Conservation (phyloP, 2,113 vertebrate species). For the Siniperca chuatsi region DNA sequence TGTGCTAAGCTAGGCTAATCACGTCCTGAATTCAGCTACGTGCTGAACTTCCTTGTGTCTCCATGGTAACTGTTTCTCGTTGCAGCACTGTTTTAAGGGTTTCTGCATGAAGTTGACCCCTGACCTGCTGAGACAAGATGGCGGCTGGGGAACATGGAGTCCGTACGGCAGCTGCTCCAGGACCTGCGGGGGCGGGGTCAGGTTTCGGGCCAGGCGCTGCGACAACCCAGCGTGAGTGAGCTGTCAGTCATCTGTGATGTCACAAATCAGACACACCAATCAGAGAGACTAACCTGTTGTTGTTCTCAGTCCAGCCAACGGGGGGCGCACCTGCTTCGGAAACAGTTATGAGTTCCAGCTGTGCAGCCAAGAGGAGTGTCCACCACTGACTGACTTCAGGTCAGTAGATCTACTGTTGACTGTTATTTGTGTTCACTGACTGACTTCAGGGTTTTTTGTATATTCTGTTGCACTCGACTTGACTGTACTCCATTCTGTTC, state of each 20-base stretch:
- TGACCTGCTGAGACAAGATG: slow-evolving; percentile 94
- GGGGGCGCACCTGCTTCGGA: slow-evolving; percentile 93
- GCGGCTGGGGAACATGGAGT: slow-evolving; percentile 94
- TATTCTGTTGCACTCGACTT: too few species aligned
- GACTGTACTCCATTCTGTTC: too few species aligned
- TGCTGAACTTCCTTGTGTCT: not conserved
- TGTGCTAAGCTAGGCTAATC: slow-evolving; percentile 10
- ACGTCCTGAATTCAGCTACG: not conserved
- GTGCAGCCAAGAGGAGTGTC: slow-evolving; percentile 91
- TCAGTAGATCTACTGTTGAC: slow-evolving; percentile 9
- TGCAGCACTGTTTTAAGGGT: slow-evolving; percentile 96
- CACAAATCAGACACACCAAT: not conserved
- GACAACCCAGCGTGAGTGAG: slow-evolving; percentile 93
- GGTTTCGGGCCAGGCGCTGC: slow-evolving; percentile 91
- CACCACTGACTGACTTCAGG: slow-evolving; percentile 90
- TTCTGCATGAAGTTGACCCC: slow-evolving; percentile 94
- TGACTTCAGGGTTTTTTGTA: not conserved
- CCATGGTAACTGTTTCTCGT: slow-evolving; percentile 31
- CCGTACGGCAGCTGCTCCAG: slow-evolving; percentile 93
- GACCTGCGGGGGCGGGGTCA: slow-evolving; percentile 92
- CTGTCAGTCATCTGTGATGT: slow-evolving; percentile 14
- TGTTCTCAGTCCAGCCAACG: slow-evolving; percentile 90
- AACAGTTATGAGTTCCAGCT: slow-evolving; percentile 94
- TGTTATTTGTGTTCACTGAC: not conserved
- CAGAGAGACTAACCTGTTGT: slow-evolving; percentile 23